Base-by-base conservation (phyloP, 2,888 invertebrate genomes). In the Mythimna albipuncta region DNA sequence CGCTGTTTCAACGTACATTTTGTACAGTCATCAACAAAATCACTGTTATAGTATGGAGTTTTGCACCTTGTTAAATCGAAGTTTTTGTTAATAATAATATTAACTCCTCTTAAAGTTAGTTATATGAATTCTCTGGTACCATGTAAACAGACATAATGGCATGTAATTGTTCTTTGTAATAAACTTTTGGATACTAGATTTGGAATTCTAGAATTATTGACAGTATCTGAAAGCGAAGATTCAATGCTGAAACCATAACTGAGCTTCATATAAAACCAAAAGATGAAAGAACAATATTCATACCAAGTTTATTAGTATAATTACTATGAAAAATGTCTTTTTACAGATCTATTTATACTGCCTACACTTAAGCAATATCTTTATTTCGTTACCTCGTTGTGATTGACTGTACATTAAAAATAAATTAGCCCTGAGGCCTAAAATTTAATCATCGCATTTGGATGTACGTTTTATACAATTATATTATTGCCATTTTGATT, bases 371-470 rank as follows among this genome's bases (percentile, higher is more conserved):
- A 63, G 44, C 59, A 57, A 66, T 64, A 67, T 2, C 44, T 59
- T 72, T 70, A 6, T 13, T 76, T 69, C 41, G 44, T 64, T 64
- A 66, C 35, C n/a, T 44, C 75, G 69, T 86, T 85, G 84, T 88
- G 76, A 72, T 81, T 85, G 85, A 88, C 88, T 88, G 87, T 89
- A 88, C 87, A 81, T 80, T 72, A 77, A 52, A 32, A 52, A 79
- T 69, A 74, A 55, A 69, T 85, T 87, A 82, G 89, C 88, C 88
- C 83, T 54, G 86, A 88, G 92, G 92, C 92, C 92, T 92, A 91
- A 91, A 79, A 66, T 77, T 85, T 82, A 69, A 76, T 81, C 77
- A 75, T 81, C 84, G 88, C 81, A 83, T 75, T 85, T 80, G 72
- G 79, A 82, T 77, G 81, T 79, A 86, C 85, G 85, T 75, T 80